Evolutionary conservation across 2,113 vertebrate species (phyloP).

Genomic region (Donacobius atricapilla): DNA sequence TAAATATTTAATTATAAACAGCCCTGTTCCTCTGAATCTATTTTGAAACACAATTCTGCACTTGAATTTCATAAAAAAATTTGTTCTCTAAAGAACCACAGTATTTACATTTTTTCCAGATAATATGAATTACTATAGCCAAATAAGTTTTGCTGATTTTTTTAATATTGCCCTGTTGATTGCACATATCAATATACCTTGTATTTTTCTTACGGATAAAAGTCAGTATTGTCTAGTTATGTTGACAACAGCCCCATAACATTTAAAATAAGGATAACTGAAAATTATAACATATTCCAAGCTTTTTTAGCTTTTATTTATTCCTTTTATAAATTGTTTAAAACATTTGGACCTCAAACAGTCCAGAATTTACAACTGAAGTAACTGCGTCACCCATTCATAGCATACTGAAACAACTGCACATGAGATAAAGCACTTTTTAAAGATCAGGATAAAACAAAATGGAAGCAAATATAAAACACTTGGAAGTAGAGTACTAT

Average conservation of each 20-base stretch:
- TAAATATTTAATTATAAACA: neutral
- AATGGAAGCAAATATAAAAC: neutral
- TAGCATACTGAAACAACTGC: neutral
- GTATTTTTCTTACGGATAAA: neutral
- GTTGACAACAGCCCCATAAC: neutral
- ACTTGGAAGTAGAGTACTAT: neutral
- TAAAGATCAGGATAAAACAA: neutral
- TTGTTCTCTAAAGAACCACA: neutral
- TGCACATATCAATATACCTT: fast-evolving
- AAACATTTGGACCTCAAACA: neutral
- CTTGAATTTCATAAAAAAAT: neutral
- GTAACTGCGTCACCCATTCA: neutral
- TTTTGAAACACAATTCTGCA: too few species aligned
- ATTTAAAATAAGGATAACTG: neutral
- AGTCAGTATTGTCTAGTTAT: neutral
- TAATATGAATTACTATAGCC: neutral
- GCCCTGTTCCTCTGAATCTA: neutral
- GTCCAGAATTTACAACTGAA: neutral
- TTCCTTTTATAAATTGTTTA: neutral
- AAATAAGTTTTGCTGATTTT: neutral
- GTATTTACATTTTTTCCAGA: too few species aligned
- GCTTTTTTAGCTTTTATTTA: neutral
- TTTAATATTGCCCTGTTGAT: neutral
- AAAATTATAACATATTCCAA: neutral
- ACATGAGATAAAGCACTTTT: neutral